Evolutionary conservation across 1,140 invertebrate genomes (phyloP).

Genomic region (Panonychus citri): DNA sequence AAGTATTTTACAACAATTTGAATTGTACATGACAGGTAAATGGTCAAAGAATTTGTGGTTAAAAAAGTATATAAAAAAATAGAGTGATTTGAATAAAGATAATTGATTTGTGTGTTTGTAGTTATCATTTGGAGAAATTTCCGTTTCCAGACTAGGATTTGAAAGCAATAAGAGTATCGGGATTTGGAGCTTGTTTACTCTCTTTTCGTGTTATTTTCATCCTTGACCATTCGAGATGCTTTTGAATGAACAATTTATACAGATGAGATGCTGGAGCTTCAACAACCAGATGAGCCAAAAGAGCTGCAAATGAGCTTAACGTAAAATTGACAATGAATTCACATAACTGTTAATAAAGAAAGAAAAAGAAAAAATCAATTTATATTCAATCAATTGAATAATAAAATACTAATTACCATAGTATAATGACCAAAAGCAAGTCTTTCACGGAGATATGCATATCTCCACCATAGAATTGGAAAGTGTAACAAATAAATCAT

Average conservation of each 20-base stretch:
- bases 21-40: too few relatives aligned
- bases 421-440: conserved; percentile 11
- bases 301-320: conserved; percentile 9
- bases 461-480: conserved; percentile 44
- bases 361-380: neutral
- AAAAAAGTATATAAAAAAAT: too few relatives aligned
- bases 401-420: conserved; percentile 9
- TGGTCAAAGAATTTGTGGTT: too few relatives aligned
- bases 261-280: conserved; percentile 11
- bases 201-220: too few relatives aligned
- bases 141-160: too few relatives aligned
- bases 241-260: neutral
- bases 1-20: too few relatives aligned
- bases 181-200: too few relatives aligned
- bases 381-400: neutral
- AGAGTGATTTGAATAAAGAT: too few relatives aligned
- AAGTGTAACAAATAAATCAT: conserved; percentile 74
- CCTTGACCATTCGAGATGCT: too few relatives aligned
- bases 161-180: too few relatives aligned
- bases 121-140: too few relatives aligned
- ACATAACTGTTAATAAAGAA: conserved; percentile 8
- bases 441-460: conserved; percentile 7
- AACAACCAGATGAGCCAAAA: conserved; percentile 9
- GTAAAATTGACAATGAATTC: conserved; percentile 13
- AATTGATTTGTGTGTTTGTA: too few relatives aligned